Evolutionary conservation across 1,140 invertebrate species (phyloP).

Genomic region (Trichonephila clavata): DNA sequence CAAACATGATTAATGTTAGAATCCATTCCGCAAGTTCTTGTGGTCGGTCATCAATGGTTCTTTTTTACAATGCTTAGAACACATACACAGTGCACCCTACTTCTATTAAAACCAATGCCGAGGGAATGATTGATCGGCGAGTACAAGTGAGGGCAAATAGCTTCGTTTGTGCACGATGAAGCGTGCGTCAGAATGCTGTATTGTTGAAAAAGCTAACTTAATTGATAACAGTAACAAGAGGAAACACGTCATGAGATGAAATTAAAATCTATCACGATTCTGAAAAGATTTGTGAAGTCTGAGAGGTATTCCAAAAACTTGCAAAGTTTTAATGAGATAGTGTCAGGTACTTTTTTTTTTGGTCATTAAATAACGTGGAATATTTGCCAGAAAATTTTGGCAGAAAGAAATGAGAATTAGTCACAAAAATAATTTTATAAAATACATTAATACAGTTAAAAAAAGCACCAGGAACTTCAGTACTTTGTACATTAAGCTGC

Average conservation of each 20-base stretch:
- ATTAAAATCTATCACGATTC: not conserved
- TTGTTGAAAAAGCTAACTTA: conserved; percentile 13
- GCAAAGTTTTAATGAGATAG: not conserved
- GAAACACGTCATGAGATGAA: not conserved
- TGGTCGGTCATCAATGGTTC: not conserved
- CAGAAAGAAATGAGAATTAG: not conserved
- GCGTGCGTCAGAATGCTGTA: conserved; percentile 15
- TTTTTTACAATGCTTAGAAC: not conserved
- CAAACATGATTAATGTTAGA: not conserved
- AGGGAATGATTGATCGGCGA: not conserved
- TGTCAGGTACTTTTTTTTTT: not conserved
- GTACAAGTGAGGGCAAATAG: conserved; percentile 28
- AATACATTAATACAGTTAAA: too few species aligned
- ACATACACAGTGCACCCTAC: not conserved
- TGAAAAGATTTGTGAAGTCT: not conserved
- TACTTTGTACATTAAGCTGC: too few species aligned
- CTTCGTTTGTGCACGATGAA: conserved; percentile 10
- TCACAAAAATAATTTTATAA: not conserved
- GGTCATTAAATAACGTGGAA: not conserved
- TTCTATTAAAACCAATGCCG: not conserved
- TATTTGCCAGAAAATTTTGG: not conserved
- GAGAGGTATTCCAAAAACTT: not conserved
- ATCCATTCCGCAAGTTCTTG: not conserved
- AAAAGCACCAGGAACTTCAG: too few species aligned
- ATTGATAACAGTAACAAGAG: not conserved